Conservation (phyloP, 1,140 invertebrate genomes). For the Heliconius congener region DNA sequence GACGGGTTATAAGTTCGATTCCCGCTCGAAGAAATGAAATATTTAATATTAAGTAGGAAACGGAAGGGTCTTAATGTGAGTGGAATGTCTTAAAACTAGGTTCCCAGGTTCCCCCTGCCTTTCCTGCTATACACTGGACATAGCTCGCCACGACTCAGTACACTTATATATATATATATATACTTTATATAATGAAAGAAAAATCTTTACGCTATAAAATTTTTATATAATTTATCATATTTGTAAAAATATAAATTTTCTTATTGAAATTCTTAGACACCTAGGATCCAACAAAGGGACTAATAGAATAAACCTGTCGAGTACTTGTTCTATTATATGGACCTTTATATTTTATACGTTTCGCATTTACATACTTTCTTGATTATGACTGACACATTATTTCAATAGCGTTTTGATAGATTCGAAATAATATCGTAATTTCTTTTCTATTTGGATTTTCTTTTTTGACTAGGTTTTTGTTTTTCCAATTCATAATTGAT, state of each 20-base stretch:
- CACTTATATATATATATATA: too few relatives aligned
- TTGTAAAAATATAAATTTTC: not conserved
- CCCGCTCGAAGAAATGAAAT: too few relatives aligned
- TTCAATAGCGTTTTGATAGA: not conserved
- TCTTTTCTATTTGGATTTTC: not conserved
- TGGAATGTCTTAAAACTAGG: too few relatives aligned
- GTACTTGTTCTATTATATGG: not conserved
- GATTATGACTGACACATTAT: not conserved
- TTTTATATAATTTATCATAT: not conserved
- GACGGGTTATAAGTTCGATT: too few relatives aligned
- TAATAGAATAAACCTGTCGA: not conserved
- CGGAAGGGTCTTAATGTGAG: too few relatives aligned
- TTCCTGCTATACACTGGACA: too few relatives aligned
- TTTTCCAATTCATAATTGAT: too few relatives aligned
- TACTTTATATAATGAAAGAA: not conserved
- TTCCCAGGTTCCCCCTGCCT: too few relatives aligned
- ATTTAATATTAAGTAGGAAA: too few relatives aligned
- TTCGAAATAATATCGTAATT: not conserved
- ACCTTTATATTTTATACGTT: not conserved
- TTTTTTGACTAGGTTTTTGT: not conserved
- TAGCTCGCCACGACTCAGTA: not conserved
- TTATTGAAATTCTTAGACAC: slow-evolving; percentile 3
- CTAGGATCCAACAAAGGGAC: not conserved
- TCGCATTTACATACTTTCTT: not conserved
- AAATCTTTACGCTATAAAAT: not conserved